Evolutionary conservation across 1,140 invertebrate species (phyloP), one percentile per base, ranked within the genome.

Genomic region (Solen grandis): DNA sequence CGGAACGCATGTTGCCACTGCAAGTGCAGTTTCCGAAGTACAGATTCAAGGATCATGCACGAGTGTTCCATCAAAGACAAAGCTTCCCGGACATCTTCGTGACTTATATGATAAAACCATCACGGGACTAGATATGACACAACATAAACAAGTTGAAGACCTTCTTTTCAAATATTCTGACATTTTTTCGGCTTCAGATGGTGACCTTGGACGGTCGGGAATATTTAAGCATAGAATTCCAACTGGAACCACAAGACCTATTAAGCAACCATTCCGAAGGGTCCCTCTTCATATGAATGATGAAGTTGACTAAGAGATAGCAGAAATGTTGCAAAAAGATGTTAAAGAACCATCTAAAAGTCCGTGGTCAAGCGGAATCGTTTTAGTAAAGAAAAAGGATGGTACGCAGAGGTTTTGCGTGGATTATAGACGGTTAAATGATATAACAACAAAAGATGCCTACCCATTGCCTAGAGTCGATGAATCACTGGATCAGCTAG

Each of bases 381-480:
- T 83, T 16, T 36, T 85, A 4, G 91, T 93, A 0, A 38, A 86
- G 22, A 94, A 94, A 77, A 59, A 87, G 0, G 86, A 93, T 84
- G 92, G 92, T 16, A 79, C 85, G 19, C 82, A 92, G 35, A 81
- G 93, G 33, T 87, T 94, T 46, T 93, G 93, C 84, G 91, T 88
- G 3, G 93, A 94, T 86, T 94, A 92, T 86, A 93, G 81, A 22
- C 38, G 52, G 13, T 60, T 85, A n/a, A 88, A 87, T 72, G n/a
- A 60, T 8, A 70, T 80, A 0, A 84, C 79, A 1, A 52, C 50
- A 27, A 81, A 77, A 68, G 77, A 84, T 60, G 73, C 72, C 2
- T 81, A 81, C 46, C 74, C 77, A 14, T 27, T 85, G 22, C 73
- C 69, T 5, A 60, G 63, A 10, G 62, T 82, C 8, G 69, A 79